Evolutionary conservation across 2,797 vertebrate genomes (phyloP).

Genomic region (Megalops cyprinoides): DNA sequence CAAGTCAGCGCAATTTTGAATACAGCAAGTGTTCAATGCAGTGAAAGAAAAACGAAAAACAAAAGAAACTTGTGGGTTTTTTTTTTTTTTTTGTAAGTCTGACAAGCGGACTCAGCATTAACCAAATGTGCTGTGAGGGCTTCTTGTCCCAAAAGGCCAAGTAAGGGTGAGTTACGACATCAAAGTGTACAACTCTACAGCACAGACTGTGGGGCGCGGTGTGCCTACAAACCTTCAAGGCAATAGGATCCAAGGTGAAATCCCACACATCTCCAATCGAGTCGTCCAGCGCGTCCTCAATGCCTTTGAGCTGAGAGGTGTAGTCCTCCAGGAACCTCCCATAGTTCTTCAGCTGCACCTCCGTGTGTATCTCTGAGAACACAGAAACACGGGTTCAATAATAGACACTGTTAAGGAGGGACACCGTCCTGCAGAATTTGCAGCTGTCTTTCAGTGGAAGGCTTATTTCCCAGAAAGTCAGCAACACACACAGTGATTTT

Average conservation of each 20-base stretch:
- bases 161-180: neutral
- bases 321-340: conserved; percentile 94
- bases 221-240: conserved; percentile 80
- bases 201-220: neutral
- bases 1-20: no score
- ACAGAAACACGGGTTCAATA: neutral
- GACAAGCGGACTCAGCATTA: no score
- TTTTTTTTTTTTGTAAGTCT: no score
- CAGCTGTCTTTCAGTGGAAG: no score
- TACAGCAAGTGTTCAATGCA: no score
- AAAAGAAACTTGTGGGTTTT: no score
- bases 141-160: no score
- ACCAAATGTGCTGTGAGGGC: no score
- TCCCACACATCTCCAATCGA: conserved; percentile 97
- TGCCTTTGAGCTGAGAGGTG: conserved; percentile 89
- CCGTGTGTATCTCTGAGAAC: conserved; percentile 91
- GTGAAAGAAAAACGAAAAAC: no score
- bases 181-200: no score
- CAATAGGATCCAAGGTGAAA: conserved; percentile 94
- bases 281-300: conserved; percentile 94
- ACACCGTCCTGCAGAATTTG: no score
- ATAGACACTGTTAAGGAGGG: no score
- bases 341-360: conserved; percentile 97
- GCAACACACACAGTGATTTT: neutral
- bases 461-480: neutral